Percentiles rank a stretch among this genome's conserved stretches.
Conservation (phyloP, 2,797 vertebrate species). For the Neopelma chrysocephalum region DNA sequence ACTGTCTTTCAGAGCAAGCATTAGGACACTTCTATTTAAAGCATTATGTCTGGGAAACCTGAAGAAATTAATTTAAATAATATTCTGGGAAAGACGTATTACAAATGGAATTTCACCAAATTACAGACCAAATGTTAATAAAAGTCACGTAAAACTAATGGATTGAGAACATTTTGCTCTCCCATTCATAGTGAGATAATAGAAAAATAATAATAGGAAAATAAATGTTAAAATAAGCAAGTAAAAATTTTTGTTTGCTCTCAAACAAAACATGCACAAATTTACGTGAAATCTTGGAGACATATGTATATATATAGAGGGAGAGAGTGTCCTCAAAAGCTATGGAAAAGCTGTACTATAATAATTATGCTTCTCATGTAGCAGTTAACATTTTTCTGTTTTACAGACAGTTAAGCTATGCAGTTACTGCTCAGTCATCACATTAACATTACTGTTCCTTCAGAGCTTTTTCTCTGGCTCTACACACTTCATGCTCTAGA, state of each 20-base stretch:
- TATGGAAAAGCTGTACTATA: background rate
- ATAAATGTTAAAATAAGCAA: background rate
- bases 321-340: background rate
- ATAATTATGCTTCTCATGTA: background rate
- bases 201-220: background rate
- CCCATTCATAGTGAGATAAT: background rate
- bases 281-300: background rate
- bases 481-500: slow-evolving; percentile 44
- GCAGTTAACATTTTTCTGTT: background rate
- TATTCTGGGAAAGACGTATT: accelerated
- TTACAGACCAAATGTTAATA: background rate
- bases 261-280: background rate
- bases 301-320: no score
- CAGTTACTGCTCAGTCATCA: background rate
- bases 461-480: slow-evolving; percentile 19
- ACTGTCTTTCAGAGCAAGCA: background rate
- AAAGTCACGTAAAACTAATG: background rate
- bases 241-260: background rate
- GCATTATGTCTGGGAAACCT: background rate
- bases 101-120: background rate
- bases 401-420: background rate
- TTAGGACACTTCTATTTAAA: background rate
- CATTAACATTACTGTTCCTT: background rate
- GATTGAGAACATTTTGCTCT: background rate
- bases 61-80: background rate